Percentiles rank a stretch among this genome's conserved stretches.
Conservation (phyloP, 1,140 invertebrate species). For the Dendroctonus valens region DNA sequence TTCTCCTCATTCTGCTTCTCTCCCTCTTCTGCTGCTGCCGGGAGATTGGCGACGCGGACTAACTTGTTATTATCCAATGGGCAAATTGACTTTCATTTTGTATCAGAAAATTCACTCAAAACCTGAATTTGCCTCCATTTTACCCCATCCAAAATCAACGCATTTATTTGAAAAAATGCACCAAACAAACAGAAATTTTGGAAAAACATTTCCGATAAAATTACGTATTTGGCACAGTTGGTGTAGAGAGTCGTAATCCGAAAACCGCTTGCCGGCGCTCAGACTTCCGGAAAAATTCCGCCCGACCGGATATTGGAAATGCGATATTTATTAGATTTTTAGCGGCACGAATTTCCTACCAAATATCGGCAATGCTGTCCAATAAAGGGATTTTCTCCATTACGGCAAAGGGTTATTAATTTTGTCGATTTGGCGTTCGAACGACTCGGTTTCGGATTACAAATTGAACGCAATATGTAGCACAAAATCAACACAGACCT, state of each 20-base stretch:
- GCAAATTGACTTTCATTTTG: too few relatives aligned
- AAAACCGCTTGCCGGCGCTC: slow-evolving; percentile 3
- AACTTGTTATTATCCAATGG: background rate
- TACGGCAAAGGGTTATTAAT: slow-evolving; percentile 32
- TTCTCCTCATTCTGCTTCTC: slow-evolving; percentile 19
- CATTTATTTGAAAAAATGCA: too few relatives aligned
- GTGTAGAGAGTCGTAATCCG: too few relatives aligned
- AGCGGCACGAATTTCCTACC: slow-evolving; percentile 42
- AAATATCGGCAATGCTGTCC: slow-evolving; percentile 17
- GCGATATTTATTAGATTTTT: slow-evolving; percentile 46
- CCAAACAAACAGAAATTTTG: too few relatives aligned
- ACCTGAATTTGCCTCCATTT: too few relatives aligned
- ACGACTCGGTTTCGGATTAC: slow-evolving; percentile 21
- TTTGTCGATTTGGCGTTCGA: slow-evolving; percentile 8
- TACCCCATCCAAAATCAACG: too few relatives aligned
- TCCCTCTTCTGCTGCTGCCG: slow-evolving; percentile 1
- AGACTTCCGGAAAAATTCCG: slow-evolving; percentile 40
- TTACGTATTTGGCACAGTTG: too few relatives aligned
- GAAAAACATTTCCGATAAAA: too few relatives aligned
- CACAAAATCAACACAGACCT: too few relatives aligned
- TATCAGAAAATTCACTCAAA: too few relatives aligned
- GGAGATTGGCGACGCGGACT: background rate
- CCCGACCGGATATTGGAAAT: slow-evolving; percentile 44
- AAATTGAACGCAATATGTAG: slow-evolving; percentile 11
- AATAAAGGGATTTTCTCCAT: slow-evolving; percentile 31